Percentiles rank a stretch among this genome's conserved stretches.
These are phyloP conservation scores for Psammodynastes pulverulentus DNA, from an alignment of 2,113 vertebrate genomes.

Conservation along the genomic window DNA sequence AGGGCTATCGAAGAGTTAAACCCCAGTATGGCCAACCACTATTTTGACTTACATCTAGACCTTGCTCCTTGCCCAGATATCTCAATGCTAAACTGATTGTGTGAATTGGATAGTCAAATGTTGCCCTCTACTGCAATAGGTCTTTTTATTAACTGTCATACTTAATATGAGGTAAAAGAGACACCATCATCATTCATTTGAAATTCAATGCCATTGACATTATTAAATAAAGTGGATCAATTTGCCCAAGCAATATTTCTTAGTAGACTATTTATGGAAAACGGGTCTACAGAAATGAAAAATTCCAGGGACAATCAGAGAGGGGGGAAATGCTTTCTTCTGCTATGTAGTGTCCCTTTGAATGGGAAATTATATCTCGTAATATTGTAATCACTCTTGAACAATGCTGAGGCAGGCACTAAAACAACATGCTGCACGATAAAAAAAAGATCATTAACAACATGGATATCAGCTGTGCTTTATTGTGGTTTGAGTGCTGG, in stretches of 20 bases:
- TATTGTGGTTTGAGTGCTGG: not conserved
- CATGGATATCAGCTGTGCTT: not conserved
- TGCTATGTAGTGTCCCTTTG: not conserved
- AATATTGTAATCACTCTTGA: not conserved
- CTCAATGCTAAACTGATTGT: not conserved
- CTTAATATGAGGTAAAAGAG: constrained; percentile 4
- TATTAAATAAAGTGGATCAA: constrained; percentile 22
- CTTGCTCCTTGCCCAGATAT: not conserved
- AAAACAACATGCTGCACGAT: constrained; percentile 8
- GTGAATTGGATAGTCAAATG: not conserved
- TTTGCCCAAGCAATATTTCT: constrained; percentile 4
- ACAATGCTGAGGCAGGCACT: not conserved
- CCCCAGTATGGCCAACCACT: not conserved
- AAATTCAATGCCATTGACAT: constrained; percentile 33
- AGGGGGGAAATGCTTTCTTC: not conserved
- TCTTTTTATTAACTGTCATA: constrained; percentile 16
- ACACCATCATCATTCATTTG: constrained; percentile 47
- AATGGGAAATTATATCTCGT: not conserved
- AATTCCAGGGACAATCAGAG: not conserved
- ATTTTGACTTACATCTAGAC: not conserved
- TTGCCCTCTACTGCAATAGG: not conserved
- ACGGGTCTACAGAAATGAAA: not conserved
- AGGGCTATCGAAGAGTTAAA: not conserved
- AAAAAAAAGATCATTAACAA: constrained; percentile 24
- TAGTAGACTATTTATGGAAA: constrained; percentile 23